Percentiles rank a stretch among this genome's conserved stretches.
Evolutionary conservation across 2,888 invertebrate genomes (phyloP).

Genomic region (Xestobium rufovillosum): DNA sequence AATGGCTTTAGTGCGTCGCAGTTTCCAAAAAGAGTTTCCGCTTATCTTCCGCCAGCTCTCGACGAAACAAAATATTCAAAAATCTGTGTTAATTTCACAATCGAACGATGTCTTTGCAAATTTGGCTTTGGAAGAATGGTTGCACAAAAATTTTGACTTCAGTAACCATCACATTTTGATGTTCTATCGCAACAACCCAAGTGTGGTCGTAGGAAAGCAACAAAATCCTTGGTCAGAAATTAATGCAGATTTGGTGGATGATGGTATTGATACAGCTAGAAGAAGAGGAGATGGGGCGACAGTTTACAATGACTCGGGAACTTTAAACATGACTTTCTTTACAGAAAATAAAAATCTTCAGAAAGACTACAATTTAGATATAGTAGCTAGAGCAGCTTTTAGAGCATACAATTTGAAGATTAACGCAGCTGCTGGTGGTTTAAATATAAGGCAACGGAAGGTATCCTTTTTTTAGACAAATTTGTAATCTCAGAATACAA

Average conservation of each 20-base stretch:
- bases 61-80: conserved; percentile 56
- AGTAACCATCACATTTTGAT: conserved; percentile 75
- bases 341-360: conserved; percentile 76
- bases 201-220: conserved; percentile 91
- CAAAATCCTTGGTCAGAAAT: conserved; percentile 96
- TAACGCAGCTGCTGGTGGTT: conserved; percentile 73
- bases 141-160: conserved; percentile 83
- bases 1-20: conserved; percentile 36
- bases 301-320: conserved; percentile 93
- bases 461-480: conserved; percentile 56
- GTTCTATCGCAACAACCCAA: conserved; percentile 89
- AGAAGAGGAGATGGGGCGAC: conserved; percentile 95
- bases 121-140: conserved; percentile 93
- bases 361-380: conserved; percentile 78
- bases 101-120: conserved; percentile 88
- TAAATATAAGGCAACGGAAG: conserved; percentile 71
- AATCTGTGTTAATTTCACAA: conserved; percentile 87
- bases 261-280: conserved; percentile 70
- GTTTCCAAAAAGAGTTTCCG: conserved; percentile 25
- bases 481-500: too few species aligned
- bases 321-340: conserved; percentile 89
- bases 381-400: conserved; percentile 76
- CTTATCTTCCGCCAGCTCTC: conserved; percentile 22
- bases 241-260: conserved; percentile 53
- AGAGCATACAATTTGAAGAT: conserved; percentile 74